Conservation (phyloP, 2,888 invertebrate genomes). For the Conomelus anceps region DNA sequence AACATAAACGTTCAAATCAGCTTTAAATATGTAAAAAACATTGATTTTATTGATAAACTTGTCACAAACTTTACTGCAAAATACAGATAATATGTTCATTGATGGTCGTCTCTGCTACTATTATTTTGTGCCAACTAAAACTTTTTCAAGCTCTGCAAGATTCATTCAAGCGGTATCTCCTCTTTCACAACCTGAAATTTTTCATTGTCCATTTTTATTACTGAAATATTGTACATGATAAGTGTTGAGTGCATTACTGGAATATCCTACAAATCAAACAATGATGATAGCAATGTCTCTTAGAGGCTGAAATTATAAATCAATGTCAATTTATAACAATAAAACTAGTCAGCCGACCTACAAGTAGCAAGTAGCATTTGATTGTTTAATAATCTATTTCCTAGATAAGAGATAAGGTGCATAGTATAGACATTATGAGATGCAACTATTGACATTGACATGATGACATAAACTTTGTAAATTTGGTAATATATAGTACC, state of each 20-base stretch:
- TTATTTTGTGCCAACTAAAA: not conserved
- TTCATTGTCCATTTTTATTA: not conserved
- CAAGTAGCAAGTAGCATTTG: too few species aligned
- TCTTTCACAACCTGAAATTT: slow-evolving; percentile 36
- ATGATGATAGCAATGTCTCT: not conserved
- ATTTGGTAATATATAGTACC: too few species aligned
- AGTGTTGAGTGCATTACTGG: too few species aligned
- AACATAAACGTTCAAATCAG: too few species aligned
- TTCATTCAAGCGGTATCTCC: slow-evolving; percentile 36
- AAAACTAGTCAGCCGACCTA: too few species aligned
- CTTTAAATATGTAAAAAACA: not conserved
- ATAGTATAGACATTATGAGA: too few species aligned
- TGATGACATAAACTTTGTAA: too few species aligned
- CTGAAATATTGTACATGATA: not conserved
- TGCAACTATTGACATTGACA: too few species aligned
- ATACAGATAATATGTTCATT: not conserved
- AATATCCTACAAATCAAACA: not conserved
- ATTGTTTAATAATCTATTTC: too few species aligned
- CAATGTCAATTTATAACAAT: too few species aligned
- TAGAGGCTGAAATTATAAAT: too few species aligned
- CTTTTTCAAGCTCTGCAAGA: not conserved
- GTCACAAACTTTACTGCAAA: not conserved
- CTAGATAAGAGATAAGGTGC: too few species aligned
- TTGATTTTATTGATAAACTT: not conserved
- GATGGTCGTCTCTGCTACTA: not conserved